phyloP scores from a whole-genome alignment of 2,888 invertebrate species.

The Elegia similella region DNA sequence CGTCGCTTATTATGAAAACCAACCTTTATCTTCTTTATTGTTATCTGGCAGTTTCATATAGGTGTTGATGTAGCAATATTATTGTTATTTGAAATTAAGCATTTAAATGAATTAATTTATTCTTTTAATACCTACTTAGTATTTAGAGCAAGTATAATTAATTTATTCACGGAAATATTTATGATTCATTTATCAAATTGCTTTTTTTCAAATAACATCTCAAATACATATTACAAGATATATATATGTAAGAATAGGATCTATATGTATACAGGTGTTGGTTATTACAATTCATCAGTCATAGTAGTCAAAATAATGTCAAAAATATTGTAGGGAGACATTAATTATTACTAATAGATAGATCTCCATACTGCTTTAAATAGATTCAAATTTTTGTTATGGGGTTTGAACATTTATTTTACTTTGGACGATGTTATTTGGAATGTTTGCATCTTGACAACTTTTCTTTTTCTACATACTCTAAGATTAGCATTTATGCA shows the following conservation, averaged over 20 bases:
- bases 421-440: conserved; percentile 63
- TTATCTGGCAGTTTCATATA: conserved; percentile 25
- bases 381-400: conserved; percentile 65
- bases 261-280: conserved; percentile 28
- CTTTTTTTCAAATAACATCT: conserved; percentile 24
- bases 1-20: neutral
- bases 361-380: conserved; percentile 55
- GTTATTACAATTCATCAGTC: conserved; percentile 23
- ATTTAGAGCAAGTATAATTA: too few species aligned
- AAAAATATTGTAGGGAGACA: conserved; percentile 29
- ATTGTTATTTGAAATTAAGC: conserved; percentile 28
- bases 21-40: conserved; percentile 10
- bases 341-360: conserved; percentile 41
- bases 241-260: neutral
- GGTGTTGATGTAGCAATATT: conserved; percentile 25
- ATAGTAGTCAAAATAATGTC: conserved; percentile 15
- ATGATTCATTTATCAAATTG: too few species aligned
- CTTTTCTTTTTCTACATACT: conserved; percentile 68
- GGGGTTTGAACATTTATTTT: conserved; percentile 79
- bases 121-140: too few species aligned
- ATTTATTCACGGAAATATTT: too few species aligned
- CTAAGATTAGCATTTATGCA: conserved; percentile 62
- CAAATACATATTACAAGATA: neutral
- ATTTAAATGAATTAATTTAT: neutral
- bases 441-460: conserved; percentile 82